Evolutionary conservation across 1,140 invertebrate species (phyloP).

Genomic region (Zaprionus camerounensis): DNA sequence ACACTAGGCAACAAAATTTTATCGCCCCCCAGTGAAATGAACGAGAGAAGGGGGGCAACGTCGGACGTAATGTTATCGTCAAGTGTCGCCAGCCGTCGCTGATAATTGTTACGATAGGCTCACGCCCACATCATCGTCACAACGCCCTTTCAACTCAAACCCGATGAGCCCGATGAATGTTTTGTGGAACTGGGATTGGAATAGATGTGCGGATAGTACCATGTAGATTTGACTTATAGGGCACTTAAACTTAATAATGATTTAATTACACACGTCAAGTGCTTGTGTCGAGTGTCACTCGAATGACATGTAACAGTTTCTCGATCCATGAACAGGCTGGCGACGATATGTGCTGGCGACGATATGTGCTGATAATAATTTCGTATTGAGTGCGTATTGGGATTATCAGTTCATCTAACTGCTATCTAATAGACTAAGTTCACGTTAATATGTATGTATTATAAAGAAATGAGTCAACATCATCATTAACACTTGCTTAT

Average conservation of each 20-base stretch:
- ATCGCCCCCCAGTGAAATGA: constrained; percentile 49
- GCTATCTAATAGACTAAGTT: neutral
- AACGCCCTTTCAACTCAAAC: neutral
- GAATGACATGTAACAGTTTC: constrained; percentile 15
- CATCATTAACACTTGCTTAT: neutral
- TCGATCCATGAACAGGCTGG: neutral
- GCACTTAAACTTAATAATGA: constrained; percentile 51
- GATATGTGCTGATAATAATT: constrained; percentile 3
- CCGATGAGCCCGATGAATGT: constrained; percentile 1
- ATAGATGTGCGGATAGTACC: neutral
- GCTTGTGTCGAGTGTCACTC: constrained; percentile 24
- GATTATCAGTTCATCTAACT: neutral
- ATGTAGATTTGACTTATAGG: constrained; percentile 17
- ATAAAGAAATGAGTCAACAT: neutral
- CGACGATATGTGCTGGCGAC: neutral
- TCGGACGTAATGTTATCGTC: constrained; percentile 55
- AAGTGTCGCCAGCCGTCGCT: constrained; percentile 65
- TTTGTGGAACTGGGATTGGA: neutral
- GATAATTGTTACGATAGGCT: constrained; percentile 66
- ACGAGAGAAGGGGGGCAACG: neutral
- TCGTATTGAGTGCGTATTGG: neutral
- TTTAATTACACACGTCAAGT: constrained; percentile 61
- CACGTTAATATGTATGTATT: neutral
- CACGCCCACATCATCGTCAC: constrained; percentile 44
- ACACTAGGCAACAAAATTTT: constrained; percentile 78